Evolutionary conservation across 2,888 invertebrate genomes (phyloP), one percentile per base, ranked within the genome.

Genomic region (Pseudococcus jackbeardsleyi): DNA sequence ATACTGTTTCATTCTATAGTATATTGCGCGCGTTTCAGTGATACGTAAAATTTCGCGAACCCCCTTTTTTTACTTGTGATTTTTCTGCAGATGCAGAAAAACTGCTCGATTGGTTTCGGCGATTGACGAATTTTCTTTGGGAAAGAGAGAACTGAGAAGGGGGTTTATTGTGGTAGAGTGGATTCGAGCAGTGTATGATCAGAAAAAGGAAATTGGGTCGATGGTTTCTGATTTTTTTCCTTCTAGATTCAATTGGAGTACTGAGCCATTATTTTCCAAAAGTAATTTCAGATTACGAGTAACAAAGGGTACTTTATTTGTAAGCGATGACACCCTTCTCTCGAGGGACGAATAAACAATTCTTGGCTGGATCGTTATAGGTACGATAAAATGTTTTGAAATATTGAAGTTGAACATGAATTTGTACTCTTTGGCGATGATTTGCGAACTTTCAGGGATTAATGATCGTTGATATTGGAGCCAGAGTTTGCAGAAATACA

Each of bases 11-110:
- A 59, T 88, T 86, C 72, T 46, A 59, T 22, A 7, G 64, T 64
- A 64, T 72, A 72, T 72, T 72, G 39, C 79, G 88, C 88, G 79
- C 88, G n/a, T 88, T 88, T 77, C 82, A 88, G 88, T 46, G 88
- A 17, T 88, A n/a, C 79, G 79, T 88, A 88, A 88, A 88, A 33
- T 77, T 46, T 77, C 86, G 12, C 79, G 9, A 39, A 77, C 22
- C 72, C 26, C 26, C 26, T 33, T 33, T 33, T 33, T 2, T 33
- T 2, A 3, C 33, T 33, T 72, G 33, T 33, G 72, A 33, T 72
- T 64, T 64, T 64, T 64, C 59, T 33, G 26, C 26, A 33, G 26
- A 33, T 33, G 26, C 26, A 33, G 26, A 33, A 54, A 5, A 54
- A 12, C n/a, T 59, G 4, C 22, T 64, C 22, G 54, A 5, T 42